Conservation (phyloP, 2,888 invertebrate species). For the Abrostola triplasia region DNA sequence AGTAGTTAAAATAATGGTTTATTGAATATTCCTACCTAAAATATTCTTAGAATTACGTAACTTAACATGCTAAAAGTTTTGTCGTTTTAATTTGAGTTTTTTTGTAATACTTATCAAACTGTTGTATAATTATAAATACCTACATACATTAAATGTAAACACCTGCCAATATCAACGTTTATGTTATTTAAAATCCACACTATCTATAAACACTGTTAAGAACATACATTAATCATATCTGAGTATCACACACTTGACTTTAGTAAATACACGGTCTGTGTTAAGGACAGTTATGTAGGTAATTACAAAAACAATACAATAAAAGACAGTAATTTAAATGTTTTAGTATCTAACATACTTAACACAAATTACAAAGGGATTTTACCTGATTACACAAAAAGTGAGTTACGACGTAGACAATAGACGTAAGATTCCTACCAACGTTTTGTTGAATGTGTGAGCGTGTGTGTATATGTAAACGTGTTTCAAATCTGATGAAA, state of each 20-base stretch:
- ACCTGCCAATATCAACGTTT: not conserved
- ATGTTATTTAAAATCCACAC: not conserved
- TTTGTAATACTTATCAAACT: not conserved
- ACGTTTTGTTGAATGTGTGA: not conserved
- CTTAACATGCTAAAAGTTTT: too few species aligned
- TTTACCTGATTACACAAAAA: not conserved
- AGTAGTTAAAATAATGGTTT: conserved; percentile 15
- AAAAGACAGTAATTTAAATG: not conserved
- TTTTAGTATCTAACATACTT: conserved; percentile 8
- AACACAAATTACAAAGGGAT: conserved; percentile 6
- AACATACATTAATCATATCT: not conserved
- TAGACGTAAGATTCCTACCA: not conserved
- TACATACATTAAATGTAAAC: not conserved
- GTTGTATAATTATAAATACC: not conserved
- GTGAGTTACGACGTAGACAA: not conserved
- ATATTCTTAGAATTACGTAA: not conserved
- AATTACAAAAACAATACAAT: not conserved
- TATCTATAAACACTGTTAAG: not conserved
- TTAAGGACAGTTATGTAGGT: not conserved
- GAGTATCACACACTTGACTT: not conserved
- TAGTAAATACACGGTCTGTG: not conserved
- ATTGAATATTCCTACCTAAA: conserved; percentile 18
- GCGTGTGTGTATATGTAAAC: conserved; percentile 10
- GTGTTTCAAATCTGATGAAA: not conserved
- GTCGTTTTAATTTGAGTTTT: too few species aligned